Base-by-base conservation (phyloP, 2,888 invertebrate genomes). In the Spialia ferax region DNA sequence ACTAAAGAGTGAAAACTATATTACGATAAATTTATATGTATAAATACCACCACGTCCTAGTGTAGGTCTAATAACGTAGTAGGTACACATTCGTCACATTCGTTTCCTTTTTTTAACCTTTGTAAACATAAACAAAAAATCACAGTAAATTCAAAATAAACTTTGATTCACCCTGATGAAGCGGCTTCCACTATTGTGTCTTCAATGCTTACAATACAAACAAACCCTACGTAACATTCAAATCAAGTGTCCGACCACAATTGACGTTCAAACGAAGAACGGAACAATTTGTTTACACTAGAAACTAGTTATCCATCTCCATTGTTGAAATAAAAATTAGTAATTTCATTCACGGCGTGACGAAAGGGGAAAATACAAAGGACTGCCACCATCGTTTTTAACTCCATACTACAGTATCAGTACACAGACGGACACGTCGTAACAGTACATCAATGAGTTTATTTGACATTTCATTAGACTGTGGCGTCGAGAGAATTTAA, bases 201-300 rank as follows among this genome's bases (percentile, higher is more conserved):
- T 59, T 29, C 7, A 65, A 65, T 1, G n/a, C 18, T 50, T n/a
- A 65, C 59, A 59, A 65, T 52, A 15, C 59, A 52, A 59, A 54
- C 59, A 60, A 5, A 66, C 60, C 66, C 66, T 54, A 6, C 11
- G 59, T 15, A 48, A 52, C 65, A 66, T 66, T 60, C 45, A 66
- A 66, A 66, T 60, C 66, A 66, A 66, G 66, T 55, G 60, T 66
- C 60, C 60, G 23, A 66, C 66, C 66, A 55, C 66, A 66, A 66
- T 66, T 55, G 66, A 66, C 66, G 66, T 66, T 52, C 52, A 45
- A 55, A 55, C 42, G 66, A 61, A 84, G 84, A 88, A 89, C 85
- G 73, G 80, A 85, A 79, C 87, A 89, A 89, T 91, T 91, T 93
- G 91, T 91, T 91, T 90, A 86, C 91, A 91, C 87, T 88, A 79